phyloP scores from a whole-genome alignment of 2,113 vertebrate genomes.

The Salvator merianae region DNA sequence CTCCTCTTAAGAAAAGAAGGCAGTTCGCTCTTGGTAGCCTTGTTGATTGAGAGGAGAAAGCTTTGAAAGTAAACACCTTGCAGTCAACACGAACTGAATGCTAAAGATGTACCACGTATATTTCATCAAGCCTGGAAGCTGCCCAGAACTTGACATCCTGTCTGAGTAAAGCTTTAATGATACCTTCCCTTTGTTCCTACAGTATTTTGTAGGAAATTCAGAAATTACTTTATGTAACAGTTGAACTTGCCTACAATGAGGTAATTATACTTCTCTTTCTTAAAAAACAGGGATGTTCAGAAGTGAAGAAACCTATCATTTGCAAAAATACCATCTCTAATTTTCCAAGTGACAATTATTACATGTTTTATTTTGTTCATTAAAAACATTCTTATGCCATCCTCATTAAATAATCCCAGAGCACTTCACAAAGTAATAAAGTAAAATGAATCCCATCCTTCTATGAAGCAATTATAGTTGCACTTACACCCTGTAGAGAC shows the following conservation, averaged over 20 bases:
- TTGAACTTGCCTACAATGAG: background rate
- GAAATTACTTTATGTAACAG: background rate
- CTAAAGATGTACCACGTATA: background rate
- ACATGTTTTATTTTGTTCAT: too few species aligned
- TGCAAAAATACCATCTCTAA: background rate
- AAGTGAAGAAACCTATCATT: background rate
- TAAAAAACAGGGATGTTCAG: background rate
- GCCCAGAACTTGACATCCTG: too few species aligned
- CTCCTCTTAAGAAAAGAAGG: too few species aligned
- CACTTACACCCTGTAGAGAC: too few species aligned
- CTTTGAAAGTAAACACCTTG: background rate
- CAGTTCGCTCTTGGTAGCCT: background rate
- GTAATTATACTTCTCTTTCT: background rate
- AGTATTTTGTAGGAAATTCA: background rate
- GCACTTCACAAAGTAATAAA: too few species aligned
- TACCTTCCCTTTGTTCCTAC: rapidly evolving
- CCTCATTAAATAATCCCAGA: too few species aligned
- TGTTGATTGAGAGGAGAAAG: background rate
- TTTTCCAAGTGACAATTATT: too few species aligned
- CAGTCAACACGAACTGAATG: background rate
- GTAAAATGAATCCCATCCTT: background rate
- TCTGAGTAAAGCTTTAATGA: background rate
- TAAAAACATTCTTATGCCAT: too few species aligned
- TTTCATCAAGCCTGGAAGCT: background rate
- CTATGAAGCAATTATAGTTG: background rate